These are phyloP conservation scores for Hemaris fuciformis DNA, from an alignment of 2,888 invertebrate genomes.

Conservation along the genomic window DNA sequence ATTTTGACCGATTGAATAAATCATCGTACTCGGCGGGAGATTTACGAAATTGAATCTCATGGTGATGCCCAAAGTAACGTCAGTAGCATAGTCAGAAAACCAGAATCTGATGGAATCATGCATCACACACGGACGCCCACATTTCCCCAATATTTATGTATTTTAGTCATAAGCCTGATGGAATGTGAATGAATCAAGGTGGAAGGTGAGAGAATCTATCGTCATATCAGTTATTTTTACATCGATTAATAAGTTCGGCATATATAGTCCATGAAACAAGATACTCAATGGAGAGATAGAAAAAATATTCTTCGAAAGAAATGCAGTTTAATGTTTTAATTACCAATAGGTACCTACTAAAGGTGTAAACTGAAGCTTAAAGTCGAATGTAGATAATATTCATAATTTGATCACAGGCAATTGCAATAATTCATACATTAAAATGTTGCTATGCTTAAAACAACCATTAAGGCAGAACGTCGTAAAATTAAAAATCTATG, in stretches of 20 bases:
- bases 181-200: too few relatives aligned
- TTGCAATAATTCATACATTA: background rate
- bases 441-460: background rate
- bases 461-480: background rate
- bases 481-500: background rate
- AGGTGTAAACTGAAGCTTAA: background rate
- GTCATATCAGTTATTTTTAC: too few relatives aligned
- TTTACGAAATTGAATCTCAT: slow-evolving; percentile 58
- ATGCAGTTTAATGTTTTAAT: too few relatives aligned
- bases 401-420: background rate
- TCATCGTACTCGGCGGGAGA: slow-evolving; percentile 46
- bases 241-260: too few relatives aligned
- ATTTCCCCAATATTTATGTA: too few relatives aligned
- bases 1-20: slow-evolving; percentile 48
- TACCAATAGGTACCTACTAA: too few relatives aligned
- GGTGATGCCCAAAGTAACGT: slow-evolving; percentile 39
- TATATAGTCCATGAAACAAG: too few relatives aligned
- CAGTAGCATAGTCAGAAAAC: slow-evolving; percentile 35
- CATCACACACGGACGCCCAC: too few relatives aligned
- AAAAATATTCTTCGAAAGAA: too few relatives aligned
- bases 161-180: too few relatives aligned
- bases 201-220: too few relatives aligned
- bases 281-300: too few relatives aligned
- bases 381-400: background rate
- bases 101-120: background rate